Evolutionary conservation across 2,797 vertebrate species (phyloP), one percentile per base, ranked within the genome.

Genomic region (Columba guinea): DNA sequence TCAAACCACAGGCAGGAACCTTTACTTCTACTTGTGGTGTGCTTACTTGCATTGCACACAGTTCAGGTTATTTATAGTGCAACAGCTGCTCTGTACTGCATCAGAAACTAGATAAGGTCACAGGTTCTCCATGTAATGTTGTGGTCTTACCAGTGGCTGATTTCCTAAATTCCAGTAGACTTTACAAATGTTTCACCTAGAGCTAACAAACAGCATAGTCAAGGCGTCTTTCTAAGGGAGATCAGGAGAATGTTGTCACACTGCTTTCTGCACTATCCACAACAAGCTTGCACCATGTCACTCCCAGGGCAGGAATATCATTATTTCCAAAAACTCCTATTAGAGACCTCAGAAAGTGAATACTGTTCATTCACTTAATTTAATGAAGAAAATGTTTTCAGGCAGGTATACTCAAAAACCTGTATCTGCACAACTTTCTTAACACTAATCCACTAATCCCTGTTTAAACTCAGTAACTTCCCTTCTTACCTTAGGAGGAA

Each of bases 51-150:
- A 87, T 86, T 93, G 94, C 92, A 80, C 41, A 65, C 65, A 79
- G 87, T 70, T 94, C 92, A 77, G 75, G 81, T 96, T 97, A 97
- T 98, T 97, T 97, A 98, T 97, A 98, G 95, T 20, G 24, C 41
- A 58, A 78, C 96, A 98, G 97, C 95, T 97, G 97, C 92, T 96
- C 44, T 73, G 68, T 80, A 82, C 89, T 34, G 44, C 89, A 92
- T 96, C 92, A 85, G 94, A 97, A 97, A 97, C 96, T 89, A 97
- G 96, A 98, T 97, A 97, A 97, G 95, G 97, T 97, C 97, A 96
- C 71, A 87, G 93, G 89, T 96, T 94, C 80, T 89, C 81, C 16
- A 11, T 81, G 81, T 63, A 46, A 60, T 67, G 62, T 59, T 96
- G 39, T 71, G 91, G 60, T 91, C 88, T 90, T 92, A 76, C 75